Percentiles rank a stretch among this genome's conserved stretches.
phyloP scores from a whole-genome alignment of 1,140 invertebrate genomes.

The Schmidtea mediterranea region DNA sequence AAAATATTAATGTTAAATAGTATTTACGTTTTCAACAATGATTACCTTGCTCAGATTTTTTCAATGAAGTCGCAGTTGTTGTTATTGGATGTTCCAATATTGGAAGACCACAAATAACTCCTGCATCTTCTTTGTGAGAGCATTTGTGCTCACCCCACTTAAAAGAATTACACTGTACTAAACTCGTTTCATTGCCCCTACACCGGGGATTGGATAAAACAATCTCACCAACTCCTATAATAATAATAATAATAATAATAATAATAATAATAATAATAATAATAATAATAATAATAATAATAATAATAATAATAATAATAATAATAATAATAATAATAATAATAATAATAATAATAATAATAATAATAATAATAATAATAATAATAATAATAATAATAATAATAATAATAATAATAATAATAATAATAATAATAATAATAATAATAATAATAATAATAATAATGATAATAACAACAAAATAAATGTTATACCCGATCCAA shows the following conservation, averaged over 20 bases:
- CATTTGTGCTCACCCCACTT: slow-evolving; percentile 48
- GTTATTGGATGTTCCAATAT: background rate
- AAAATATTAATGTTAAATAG: background rate
- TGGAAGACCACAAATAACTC: slow-evolving; percentile 11
- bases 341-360: too few relatives aligned
- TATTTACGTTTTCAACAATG: background rate
- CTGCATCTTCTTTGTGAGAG: slow-evolving; percentile 35
- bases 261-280: too few relatives aligned
- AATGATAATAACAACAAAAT: too few relatives aligned
- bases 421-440: too few relatives aligned
- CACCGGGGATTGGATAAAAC: slow-evolving; percentile 44
- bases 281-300: too few relatives aligned
- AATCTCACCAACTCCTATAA: slow-evolving; percentile 24
- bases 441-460: too few relatives aligned
- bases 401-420: too few relatives aligned
- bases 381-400: too few relatives aligned
- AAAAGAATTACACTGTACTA: slow-evolving; percentile 39
- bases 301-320: too few relatives aligned
- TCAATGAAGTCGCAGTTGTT: background rate
- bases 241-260: too few relatives aligned
- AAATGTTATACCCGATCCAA: slow-evolving; percentile 12
- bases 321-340: too few relatives aligned
- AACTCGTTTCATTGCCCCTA: slow-evolving; percentile 37
- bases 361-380: too few relatives aligned
- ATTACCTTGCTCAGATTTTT: background rate